Conservation (phyloP, 2,888 invertebrate species). For the Cheilosia variabilis region DNA sequence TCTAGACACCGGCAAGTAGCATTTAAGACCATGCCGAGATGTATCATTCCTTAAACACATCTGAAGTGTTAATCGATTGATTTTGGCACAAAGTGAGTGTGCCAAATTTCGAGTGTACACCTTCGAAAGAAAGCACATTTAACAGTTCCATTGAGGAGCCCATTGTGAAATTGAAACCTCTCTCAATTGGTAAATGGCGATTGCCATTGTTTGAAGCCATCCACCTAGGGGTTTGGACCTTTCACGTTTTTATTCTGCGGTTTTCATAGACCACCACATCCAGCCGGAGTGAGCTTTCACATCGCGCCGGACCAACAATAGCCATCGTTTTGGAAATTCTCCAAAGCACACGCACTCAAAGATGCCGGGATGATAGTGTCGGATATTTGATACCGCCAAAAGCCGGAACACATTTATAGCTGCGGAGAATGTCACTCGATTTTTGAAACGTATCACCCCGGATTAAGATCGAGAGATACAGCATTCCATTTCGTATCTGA, state of each 20-base stretch:
- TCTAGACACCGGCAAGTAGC: slow-evolving; percentile 36
- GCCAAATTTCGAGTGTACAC: slow-evolving; percentile 24
- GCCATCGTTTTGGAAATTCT: slow-evolving; percentile 28
- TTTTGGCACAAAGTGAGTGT: slow-evolving; percentile 23
- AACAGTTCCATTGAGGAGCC: slow-evolving; percentile 37
- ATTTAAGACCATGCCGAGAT: slow-evolving; percentile 28
- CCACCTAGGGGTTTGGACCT: slow-evolving; percentile 19
- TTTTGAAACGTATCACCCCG: slow-evolving; percentile 62
- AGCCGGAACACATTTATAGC: slow-evolving; percentile 37
- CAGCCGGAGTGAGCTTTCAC: slow-evolving; percentile 56
- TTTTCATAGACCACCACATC: slow-evolving; percentile 70
- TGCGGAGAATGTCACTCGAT: slow-evolving; percentile 70
- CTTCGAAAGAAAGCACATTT: slow-evolving; percentile 50
- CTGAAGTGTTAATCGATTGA: slow-evolving; percentile 44
- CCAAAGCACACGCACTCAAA: slow-evolving; percentile 38
- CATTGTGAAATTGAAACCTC: slow-evolving; percentile 70
- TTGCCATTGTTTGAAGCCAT: slow-evolving; percentile 50
- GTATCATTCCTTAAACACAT: slow-evolving; percentile 36
- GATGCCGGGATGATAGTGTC: slow-evolving; percentile 62
- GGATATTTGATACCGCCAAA: slow-evolving; percentile 56
- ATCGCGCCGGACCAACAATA: slow-evolving; percentile 47
- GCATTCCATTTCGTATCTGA: slow-evolving; percentile 57
- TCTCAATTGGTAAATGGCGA: slow-evolving; percentile 53
- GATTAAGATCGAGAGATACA: slow-evolving; percentile 72
- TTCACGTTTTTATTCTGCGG: slow-evolving; percentile 65